These are phyloP conservation scores for Andrena camellia DNA, from an alignment of 2,888 invertebrate genomes.

Conservation along the genomic window DNA sequence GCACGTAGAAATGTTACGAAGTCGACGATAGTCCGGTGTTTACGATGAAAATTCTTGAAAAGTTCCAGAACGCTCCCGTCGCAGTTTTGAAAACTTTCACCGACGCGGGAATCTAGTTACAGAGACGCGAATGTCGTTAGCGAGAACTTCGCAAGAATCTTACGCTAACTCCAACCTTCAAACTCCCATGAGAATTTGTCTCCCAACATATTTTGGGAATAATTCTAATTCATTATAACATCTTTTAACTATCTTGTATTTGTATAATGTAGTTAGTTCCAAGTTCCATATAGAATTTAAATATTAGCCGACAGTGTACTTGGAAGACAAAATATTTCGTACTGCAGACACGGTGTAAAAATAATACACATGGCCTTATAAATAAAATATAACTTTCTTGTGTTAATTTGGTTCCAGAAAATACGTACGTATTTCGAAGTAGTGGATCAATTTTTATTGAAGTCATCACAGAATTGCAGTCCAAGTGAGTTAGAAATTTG, in stretches of 20 bases:
- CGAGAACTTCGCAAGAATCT: neutral
- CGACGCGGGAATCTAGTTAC: neutral
- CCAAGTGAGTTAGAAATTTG: too few species aligned
- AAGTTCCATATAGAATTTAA: neutral
- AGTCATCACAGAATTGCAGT: too few species aligned
- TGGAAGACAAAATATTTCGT: neutral
- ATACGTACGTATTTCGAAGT: too few species aligned
- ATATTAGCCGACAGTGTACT: constrained; percentile 1
- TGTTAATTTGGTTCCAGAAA: neutral
- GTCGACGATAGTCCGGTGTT: neutral
- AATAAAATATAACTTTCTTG: neutral
- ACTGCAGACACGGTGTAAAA: neutral
- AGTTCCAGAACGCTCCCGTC: neutral
- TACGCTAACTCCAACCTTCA: neutral
- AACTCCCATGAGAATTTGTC: neutral
- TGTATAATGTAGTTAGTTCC: neutral
- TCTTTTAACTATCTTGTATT: neutral
- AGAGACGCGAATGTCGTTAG: neutral
- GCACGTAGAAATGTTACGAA: constrained; percentile 1
- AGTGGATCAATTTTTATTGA: too few species aligned
- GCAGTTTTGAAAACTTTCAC: neutral
- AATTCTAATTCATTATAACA: neutral
- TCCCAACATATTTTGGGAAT: neutral
- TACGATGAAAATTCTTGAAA: neutral
- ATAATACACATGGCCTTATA: neutral